Conservation (phyloP, 2,888 invertebrate species). For the Petrolisthes cinctipes region DNA sequence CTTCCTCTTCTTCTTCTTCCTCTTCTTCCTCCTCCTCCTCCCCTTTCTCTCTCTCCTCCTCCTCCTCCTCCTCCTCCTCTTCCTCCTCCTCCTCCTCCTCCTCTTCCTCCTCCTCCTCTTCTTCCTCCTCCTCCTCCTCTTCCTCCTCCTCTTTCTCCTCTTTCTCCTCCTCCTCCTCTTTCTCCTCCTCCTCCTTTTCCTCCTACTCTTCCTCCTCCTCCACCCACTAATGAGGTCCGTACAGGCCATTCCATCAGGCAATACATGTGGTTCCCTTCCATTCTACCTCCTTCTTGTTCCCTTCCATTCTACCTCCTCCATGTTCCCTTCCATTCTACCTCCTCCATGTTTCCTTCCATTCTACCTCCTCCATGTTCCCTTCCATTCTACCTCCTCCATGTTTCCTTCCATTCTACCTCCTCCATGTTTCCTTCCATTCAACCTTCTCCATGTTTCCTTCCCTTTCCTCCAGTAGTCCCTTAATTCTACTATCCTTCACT, state of each 20-base stretch:
- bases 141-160: neutral
- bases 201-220: neutral
- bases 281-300: neutral
- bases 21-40: neutral
- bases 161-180: neutral
- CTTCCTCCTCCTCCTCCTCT: neutral
- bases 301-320: neutral
- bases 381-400: neutral
- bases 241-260: too few relatives aligned
- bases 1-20: neutral
- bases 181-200: neutral
- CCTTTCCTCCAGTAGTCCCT: neutral
- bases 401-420: neutral
- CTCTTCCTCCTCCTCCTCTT: neutral
- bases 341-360: neutral
- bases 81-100: neutral
- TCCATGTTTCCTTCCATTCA: neutral
- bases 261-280: neutral
- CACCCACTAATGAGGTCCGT: too few relatives aligned
- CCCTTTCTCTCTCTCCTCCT: neutral
- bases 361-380: neutral
- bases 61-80: neutral
- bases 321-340: neutral
- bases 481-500: neutral
- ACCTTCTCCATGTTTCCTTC: neutral